Conservation (phyloP, 2,888 invertebrate species). For the Hydrotaea cyrtoneurina region DNA sequence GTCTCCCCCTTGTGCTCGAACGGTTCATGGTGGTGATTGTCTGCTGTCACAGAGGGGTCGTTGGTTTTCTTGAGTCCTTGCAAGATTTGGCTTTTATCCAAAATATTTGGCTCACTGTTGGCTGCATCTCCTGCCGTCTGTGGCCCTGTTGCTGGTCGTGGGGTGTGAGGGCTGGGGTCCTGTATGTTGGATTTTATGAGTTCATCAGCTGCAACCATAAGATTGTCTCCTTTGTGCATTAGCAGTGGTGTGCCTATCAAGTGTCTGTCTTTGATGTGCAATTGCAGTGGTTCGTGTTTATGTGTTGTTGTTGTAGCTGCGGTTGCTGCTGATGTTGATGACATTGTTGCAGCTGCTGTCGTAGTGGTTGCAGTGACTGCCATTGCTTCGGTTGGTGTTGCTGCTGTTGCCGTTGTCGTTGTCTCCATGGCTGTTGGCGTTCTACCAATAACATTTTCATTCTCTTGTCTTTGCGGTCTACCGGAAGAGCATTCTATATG, state of each 20-base stretch:
- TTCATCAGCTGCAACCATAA: conserved; percentile 76
- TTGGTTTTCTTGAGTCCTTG: conserved; percentile 21
- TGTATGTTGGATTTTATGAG: conserved; percentile 69
- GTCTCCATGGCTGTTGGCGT: conserved; percentile 48
- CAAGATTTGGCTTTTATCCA: conserved; percentile 41
- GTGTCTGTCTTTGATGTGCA: conserved; percentile 78
- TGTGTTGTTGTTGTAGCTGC: conserved; percentile 63
- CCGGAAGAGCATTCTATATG: conserved; percentile 49
- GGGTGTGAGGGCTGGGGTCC: conserved; percentile 55
- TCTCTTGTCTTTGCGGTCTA: conserved; percentile 42
- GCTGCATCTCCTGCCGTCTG: conserved; percentile 12
- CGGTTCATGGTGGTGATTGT: background rate
- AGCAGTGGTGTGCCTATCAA: conserved; percentile 79
- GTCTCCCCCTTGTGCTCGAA: conserved; percentile 13
- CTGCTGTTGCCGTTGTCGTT: conserved; percentile 39
- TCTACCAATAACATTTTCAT: conserved; percentile 45
- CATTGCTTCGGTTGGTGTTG: conserved; percentile 27
- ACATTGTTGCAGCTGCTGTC: conserved; percentile 39
- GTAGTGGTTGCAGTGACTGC: conserved; percentile 14
- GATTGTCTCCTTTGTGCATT: conserved; percentile 79
- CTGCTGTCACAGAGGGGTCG: background rate
- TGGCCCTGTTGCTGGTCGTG: conserved; percentile 32
- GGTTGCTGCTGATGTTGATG: conserved; percentile 41
- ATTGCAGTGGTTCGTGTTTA: conserved; percentile 75
- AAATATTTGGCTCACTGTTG: conserved; percentile 18